phyloP scores from a whole-genome alignment of 2,888 invertebrate species.

The Gisinianus flammeolus region DNA sequence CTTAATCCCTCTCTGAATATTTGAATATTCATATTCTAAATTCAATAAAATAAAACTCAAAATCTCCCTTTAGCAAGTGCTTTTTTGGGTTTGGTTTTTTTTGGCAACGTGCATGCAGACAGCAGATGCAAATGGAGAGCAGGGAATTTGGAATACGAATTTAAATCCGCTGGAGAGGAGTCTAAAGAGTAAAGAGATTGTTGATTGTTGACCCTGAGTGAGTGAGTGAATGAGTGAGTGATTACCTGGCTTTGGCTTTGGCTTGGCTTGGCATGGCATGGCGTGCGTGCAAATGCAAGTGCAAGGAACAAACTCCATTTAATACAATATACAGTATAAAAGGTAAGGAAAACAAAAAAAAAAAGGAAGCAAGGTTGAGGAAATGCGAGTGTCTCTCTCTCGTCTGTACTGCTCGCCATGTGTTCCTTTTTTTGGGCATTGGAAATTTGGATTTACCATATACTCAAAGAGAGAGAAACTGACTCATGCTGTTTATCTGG shows the following conservation, averaged over 20 bases:
- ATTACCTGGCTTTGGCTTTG: no score
- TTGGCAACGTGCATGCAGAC: no score
- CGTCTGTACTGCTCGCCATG: not conserved
- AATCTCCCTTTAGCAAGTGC: no score
- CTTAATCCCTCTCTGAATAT: no score
- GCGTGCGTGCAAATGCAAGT: constrained; percentile 7
- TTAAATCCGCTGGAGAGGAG: not conserved
- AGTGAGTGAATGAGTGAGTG: not conserved
- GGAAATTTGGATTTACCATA: not conserved
- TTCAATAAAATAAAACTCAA: no score
- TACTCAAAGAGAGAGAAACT: not conserved
- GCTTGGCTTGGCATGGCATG: no score
- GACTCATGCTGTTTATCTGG: not conserved
- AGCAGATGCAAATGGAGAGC: no score
- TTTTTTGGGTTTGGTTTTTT: no score
- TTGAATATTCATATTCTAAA: no score
- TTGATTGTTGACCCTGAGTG: not conserved
- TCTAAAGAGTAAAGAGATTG: not conserved
- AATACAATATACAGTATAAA: no score
- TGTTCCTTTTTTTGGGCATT: not conserved
- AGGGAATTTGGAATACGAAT: not conserved
- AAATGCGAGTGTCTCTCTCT: not conserved
- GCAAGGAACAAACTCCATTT: not conserved
- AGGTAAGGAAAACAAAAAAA: not conserved
- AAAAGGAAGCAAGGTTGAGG: not conserved